Base-by-base conservation (phyloP, 2,113 vertebrate species). In the Talpa occidentalis region DNA sequence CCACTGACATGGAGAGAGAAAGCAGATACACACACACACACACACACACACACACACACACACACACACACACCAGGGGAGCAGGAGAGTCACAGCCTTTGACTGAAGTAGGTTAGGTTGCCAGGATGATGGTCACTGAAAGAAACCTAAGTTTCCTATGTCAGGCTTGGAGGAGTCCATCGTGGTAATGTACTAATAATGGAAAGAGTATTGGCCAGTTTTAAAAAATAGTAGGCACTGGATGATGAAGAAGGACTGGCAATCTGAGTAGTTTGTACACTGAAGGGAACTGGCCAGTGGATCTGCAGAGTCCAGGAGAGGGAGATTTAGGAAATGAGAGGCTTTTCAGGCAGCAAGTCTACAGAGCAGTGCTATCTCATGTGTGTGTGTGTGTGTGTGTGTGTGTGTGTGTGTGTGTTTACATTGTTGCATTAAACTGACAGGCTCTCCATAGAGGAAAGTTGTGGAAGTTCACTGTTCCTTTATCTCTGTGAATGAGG, bases 241-340 rank as follows among this genome's bases (percentile, higher is more conserved):
- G 59, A 21, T 5, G 26, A 42, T 49, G 37, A 49, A 62, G 62
- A 83, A 82, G 64, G 19, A 12, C 74, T 74, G 94, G 59, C 10
- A 84, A 24, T 80, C 28, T 89, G 59, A 90, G 86, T 74, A 80
- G 59, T 93, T 60, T 93, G 15, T 77, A 69, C 66, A 88, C 40
- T 90, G 66, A 94, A 56, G 44, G 28, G 82, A 97, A 86, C 64
- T 90, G 90, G 54, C 72, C 76, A 93, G 54, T 90, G 40, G 37
- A 40, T 79, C 74, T 83, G 77, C 52, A 94, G 85, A 91, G 60
- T 73, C n/a, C 32, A 70, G 60, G 42, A 93, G 30, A 85, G 21
- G 70, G 10, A 42, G 54, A 28, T 81, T 93, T 94, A 90, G 79
- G 54, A 84, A 73, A 90, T 56, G 69, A 92, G 90, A 96, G 79